These are phyloP conservation scores for Oxystoma pomonae DNA, from an alignment of 2,888 invertebrate genomes.

Conservation along the genomic window DNA sequence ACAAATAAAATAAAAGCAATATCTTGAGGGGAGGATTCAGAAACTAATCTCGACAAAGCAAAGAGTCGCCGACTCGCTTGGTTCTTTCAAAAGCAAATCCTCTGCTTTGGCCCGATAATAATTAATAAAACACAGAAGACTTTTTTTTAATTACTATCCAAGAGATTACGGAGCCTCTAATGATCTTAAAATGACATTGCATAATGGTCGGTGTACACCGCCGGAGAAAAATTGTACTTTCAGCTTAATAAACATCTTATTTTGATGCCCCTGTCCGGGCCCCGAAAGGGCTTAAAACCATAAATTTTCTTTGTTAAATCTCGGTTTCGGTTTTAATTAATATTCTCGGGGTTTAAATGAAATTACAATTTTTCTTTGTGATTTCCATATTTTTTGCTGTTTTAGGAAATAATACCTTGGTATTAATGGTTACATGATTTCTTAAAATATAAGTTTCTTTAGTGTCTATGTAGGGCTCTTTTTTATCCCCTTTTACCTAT, in stretches of 20 bases:
- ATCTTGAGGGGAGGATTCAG: background rate
- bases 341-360: slow-evolving; percentile 41
- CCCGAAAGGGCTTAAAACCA: slow-evolving; percentile 23
- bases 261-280: slow-evolving; percentile 22
- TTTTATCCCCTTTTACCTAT: too few species aligned
- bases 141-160: slow-evolving; percentile 18
- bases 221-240: slow-evolving; percentile 35
- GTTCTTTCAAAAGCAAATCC: background rate
- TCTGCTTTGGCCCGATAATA: background rate
- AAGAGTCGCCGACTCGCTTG: background rate
- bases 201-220: slow-evolving; percentile 35
- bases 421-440: too few species aligned
- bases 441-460: too few species aligned
- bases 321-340: slow-evolving; percentile 44
- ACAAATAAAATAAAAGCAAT: background rate
- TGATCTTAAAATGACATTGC: slow-evolving; percentile 38
- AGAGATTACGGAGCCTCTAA: slow-evolving; percentile 24
- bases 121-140: slow-evolving; percentile 8
- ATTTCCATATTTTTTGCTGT: slow-evolving; percentile 36
- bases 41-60: background rate
- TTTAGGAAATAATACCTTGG: too few species aligned
- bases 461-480: too few species aligned
- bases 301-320: slow-evolving; percentile 35
- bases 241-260: slow-evolving; percentile 38
- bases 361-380: slow-evolving; percentile 41